Base-by-base conservation (phyloP, 2,797 vertebrate species). In the Rhinella marina region DNA sequence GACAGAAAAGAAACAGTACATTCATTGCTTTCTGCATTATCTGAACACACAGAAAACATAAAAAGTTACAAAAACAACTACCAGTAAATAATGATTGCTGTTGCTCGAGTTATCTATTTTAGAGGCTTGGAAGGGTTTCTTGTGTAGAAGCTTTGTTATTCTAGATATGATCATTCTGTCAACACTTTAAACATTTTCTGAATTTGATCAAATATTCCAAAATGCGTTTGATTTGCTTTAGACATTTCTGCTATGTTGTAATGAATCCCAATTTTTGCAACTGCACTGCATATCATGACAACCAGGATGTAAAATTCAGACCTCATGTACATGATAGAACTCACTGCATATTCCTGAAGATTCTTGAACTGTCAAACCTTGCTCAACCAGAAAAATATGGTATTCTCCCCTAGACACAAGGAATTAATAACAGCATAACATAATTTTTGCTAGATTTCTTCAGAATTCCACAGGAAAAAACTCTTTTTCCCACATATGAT, bases 1-100 rank as follows among this genome's bases (percentile, higher is more conserved):
- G 78, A 88, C 77, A 81, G 25, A 86, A 64, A 32, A 79, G n/a
- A 86, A 41, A 80, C 23, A 50, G 17, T 78, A 29, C 59, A 27
- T 52, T 77, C 32, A 62, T 21, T 54, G 73, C 41, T 23, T 77
- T 11, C 83, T 85, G n/a, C 11, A 23, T 75, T 84, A 59, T 75
- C 13, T 61, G 52, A 61, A 64, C 72, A 85, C 73, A 78, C 4
- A 16, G 84, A n/a, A 62, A 85, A 64, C 72, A 76, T 76, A 85
- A 77, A 77, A 85, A 27, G 41, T 25, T 21, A 27, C 11, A 85
- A 83, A 81, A n/a, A 84, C 41, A 41, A 73, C 50, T 48, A 48
- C 56, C 61, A 14, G 82, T 73, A 72, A 72, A 84, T 73, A 84
- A 56, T 54, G 41, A 54, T 84, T 75, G 29, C 19, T 48, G 54